These are phyloP conservation scores for Dione juno DNA, from an alignment of 2,888 invertebrate genomes.

Conservation along the genomic window DNA sequence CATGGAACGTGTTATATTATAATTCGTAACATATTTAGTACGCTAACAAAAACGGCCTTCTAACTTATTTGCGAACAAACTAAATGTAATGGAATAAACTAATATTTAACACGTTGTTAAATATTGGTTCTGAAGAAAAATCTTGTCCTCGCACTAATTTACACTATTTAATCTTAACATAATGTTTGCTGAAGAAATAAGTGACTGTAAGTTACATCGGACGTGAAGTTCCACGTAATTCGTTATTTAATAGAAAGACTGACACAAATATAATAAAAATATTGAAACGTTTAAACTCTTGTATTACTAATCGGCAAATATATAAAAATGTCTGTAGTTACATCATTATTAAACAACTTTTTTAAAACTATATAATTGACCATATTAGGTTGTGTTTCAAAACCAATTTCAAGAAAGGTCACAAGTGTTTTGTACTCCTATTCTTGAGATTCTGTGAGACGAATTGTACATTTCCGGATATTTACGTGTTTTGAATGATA, in stretches of 20 bases:
- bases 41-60: conserved; percentile 40
- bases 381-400: conserved; percentile 10
- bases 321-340: conserved; percentile 12
- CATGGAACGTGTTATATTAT: conserved; percentile 25
- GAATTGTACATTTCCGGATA: conserved; percentile 6
- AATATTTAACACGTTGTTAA: conserved; percentile 33
- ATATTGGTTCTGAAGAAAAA: conserved; percentile 36
- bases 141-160: conserved; percentile 34
- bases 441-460: conserved; percentile 5
- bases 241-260: not conserved
- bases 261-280: not conserved
- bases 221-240: not conserved
- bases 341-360: conserved; percentile 8
- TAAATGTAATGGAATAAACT: conserved; percentile 36
- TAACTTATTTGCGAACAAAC: conserved; percentile 41
- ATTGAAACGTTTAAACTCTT: not conserved
- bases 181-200: not conserved
- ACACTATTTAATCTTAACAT: conserved; percentile 21
- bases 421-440: conserved; percentile 6
- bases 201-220: not conserved
- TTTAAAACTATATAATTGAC: conserved; percentile 14
- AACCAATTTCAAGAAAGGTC: conserved; percentile 12
- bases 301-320: not conserved
- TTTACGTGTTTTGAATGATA: not conserved
- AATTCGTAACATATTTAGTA: conserved; percentile 34